Percentiles rank a stretch among this genome's conserved stretches.
Evolutionary conservation across 2,888 invertebrate genomes (phyloP).

Genomic region (Coenonympha arcania): DNA sequence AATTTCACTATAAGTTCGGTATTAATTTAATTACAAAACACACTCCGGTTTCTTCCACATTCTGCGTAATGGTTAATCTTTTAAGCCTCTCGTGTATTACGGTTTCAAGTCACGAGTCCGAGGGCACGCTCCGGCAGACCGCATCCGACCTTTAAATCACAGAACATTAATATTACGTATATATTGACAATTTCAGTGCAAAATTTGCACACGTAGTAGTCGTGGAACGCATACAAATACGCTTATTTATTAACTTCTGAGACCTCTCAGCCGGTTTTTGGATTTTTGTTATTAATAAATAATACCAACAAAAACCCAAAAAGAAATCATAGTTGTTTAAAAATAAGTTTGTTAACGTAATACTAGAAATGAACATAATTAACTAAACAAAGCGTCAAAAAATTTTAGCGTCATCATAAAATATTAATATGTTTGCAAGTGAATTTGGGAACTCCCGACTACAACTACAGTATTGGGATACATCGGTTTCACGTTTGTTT

Average conservation of each 20-base stretch:
- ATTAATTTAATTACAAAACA: background rate
- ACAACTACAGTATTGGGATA: too few species aligned
- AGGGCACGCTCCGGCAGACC: constrained; percentile 8
- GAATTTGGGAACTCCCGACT: too few species aligned
- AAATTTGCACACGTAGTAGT: constrained; percentile 12
- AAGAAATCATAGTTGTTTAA: too few species aligned
- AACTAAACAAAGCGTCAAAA: too few species aligned
- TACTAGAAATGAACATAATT: too few species aligned
- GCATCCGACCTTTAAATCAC: constrained; percentile 20
- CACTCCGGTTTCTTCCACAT: background rate
- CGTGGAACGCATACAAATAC: constrained; percentile 16
- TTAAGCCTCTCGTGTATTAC: constrained; percentile 14
- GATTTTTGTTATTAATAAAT: background rate
- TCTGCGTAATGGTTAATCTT: constrained; percentile 11
- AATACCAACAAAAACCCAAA: too few species aligned
- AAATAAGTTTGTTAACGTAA: too few species aligned
- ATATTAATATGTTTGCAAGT: too few species aligned
- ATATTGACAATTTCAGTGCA: constrained; percentile 15
- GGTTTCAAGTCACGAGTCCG: constrained; percentile 21
- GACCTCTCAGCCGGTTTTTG: background rate
- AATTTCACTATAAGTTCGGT: background rate
- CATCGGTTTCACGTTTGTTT: too few species aligned
- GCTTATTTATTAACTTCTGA: background rate
- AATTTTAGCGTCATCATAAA: too few species aligned
- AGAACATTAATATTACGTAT: constrained; percentile 20